A percentile compares a stretch with the other conserved stretches of the same genome.
Evolutionary conservation across 2,888 invertebrate species (phyloP).

Genomic region (Cyaniris semiargus): DNA sequence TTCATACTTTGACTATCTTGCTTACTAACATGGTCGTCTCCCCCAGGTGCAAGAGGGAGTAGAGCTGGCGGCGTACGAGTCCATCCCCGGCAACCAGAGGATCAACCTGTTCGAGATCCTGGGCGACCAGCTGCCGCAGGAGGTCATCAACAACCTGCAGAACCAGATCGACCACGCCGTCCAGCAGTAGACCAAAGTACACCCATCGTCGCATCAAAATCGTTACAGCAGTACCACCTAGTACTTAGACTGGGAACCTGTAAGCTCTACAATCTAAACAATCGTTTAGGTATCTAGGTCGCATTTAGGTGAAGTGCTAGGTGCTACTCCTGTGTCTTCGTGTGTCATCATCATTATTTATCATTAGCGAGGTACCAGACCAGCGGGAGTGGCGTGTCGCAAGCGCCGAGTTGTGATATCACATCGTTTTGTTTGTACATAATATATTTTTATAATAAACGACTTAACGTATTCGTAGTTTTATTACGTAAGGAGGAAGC

Average conservation of each 20-base stretch:
- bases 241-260: not conserved
- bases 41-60: slow-evolving; percentile 89
- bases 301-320: not conserved
- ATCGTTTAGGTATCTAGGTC: not conserved
- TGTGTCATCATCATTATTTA: not conserved
- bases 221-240: not conserved
- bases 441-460: slow-evolving; percentile 66
- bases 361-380: slow-evolving; percentile 18
- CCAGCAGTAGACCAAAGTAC: slow-evolving; percentile 61
- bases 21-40: not conserved
- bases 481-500: slow-evolving; percentile 28
- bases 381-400: slow-evolving; percentile 60
- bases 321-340: not conserved
- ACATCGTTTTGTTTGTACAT: slow-evolving; percentile 73
- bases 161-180: slow-evolving; percentile 92
- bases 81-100: slow-evolving; percentile 91
- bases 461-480: slow-evolving; percentile 35
- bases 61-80: slow-evolving; percentile 91
- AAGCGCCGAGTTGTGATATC: slow-evolving; percentile 70
- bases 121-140: slow-evolving; percentile 91
- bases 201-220: slow-evolving; percentile 1
- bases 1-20: not conserved
- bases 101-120: slow-evolving; percentile 92
- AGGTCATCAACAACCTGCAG: slow-evolving; percentile 93
- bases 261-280: not conserved